Base-by-base conservation (phyloP, 2,888 invertebrate genomes). In the Diploptera punctata region DNA sequence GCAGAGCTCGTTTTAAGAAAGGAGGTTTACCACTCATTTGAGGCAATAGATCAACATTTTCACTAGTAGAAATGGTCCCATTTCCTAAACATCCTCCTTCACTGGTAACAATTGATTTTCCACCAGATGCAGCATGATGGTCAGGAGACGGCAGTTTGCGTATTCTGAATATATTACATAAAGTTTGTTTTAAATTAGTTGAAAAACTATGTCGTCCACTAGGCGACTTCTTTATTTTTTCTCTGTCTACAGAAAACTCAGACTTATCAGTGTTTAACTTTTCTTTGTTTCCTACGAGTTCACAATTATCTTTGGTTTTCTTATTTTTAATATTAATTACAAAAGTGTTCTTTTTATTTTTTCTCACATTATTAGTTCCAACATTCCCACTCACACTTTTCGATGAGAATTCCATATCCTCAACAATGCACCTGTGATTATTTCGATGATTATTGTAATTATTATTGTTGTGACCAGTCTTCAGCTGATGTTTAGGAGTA, bases 101-200 rank as follows among this genome's bases (percentile, higher is more conserved):
- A n/a, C n/a, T n/a, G n/a, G n/a, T n/a, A 44, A 47, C 44, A 65
- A 79, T 78, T 21, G 79, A 73, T 2, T 76, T 77, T 62, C 81
- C 81, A 47, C 80, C 75, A 24, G 43, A 33, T 67, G 81, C 81
- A 29, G 81, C 82, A 68, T 79, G 81, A 74, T 84, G 84, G 75
- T 86, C 86, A 5, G 87, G 86, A 7, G 87, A 86, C 13, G 86
- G 82, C 61, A 86, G 82, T 76, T 87, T 85, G 72, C 87, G 86
- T 80, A 93, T 92, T 78, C 92, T 89, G 82, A 94, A 94, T 82
- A 94, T 89, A 83, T 93, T 94, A 82, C 94, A 94, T 80, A 95
- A 88, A 62, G 93, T 93, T 81, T 94, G 93, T 82, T 94, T 94
- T 74, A 94, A 86, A 82, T 90, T 91, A 72, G 90, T 82, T 3